Conservation (phyloP, 2,113 vertebrate species). For the Origma solitaria region DNA sequence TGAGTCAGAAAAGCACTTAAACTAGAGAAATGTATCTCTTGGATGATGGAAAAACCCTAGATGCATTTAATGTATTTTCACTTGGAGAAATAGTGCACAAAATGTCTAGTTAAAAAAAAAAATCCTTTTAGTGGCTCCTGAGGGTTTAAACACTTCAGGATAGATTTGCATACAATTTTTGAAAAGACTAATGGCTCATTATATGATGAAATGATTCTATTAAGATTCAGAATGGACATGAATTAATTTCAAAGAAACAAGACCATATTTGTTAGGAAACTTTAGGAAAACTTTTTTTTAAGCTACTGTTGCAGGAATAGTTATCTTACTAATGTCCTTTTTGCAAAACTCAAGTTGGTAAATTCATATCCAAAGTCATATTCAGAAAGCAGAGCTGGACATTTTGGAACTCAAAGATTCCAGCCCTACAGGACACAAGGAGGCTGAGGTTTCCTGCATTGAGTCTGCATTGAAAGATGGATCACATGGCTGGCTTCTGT, state of each 20-base stretch:
- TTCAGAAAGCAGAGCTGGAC: neutral
- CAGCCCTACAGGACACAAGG: neutral
- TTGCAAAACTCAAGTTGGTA: neutral
- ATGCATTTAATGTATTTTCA: neutral
- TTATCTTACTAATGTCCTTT: neutral
- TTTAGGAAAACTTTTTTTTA: neutral
- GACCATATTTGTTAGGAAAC: neutral
- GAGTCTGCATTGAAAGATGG: neutral
- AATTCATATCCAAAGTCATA: neutral
- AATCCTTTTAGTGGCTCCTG: neutral
- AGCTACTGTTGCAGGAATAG: neutral
- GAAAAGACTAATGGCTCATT: neutral
- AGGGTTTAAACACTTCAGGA: neutral
- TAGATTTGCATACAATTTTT: neutral
- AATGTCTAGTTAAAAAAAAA: neutral
- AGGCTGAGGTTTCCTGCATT: neutral
- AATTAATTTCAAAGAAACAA: neutral
- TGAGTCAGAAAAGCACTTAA: neutral
- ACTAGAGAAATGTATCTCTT: neutral
- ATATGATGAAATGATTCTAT: neutral
- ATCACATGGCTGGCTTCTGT: neutral
- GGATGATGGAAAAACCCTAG: neutral
- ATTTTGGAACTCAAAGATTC: neutral
- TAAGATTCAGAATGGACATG: neutral
- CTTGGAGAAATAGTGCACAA: neutral